Evolutionary conservation across 2,113 vertebrate species (phyloP).

Genomic region (Brienomyrus longianalis): DNA sequence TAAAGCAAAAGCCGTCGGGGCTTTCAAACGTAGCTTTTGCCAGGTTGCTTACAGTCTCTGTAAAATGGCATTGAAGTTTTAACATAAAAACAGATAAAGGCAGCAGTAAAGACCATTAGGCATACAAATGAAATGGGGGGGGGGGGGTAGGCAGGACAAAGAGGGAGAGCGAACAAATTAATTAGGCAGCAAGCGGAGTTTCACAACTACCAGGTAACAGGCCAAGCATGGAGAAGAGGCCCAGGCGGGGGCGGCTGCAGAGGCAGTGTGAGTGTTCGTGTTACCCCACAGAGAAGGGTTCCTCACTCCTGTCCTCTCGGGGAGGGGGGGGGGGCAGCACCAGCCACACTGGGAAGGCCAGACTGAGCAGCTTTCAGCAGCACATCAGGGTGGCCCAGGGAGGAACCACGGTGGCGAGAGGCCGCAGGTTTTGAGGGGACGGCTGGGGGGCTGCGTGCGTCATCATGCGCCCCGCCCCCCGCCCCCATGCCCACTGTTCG

Average conservation of each 20-base stretch:
- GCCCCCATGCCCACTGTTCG: background rate
- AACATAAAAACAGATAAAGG: background rate
- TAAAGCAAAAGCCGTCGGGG: background rate
- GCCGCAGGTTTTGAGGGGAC: background rate
- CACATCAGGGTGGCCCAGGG: background rate
- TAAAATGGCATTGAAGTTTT: background rate
- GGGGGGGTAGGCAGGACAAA: background rate
- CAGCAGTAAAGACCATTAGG: background rate
- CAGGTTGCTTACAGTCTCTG: background rate
- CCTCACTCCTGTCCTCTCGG: background rate
- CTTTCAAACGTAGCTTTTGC: background rate
- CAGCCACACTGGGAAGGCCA: conserved; percentile 5
- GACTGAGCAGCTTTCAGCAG: conserved; percentile 8
- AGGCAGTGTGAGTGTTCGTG: background rate
- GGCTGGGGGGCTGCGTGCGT: background rate
- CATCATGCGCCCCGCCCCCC: background rate
- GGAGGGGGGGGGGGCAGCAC: background rate
- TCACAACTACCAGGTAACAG: background rate
- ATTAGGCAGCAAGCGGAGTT: background rate
- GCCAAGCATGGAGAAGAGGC: background rate
- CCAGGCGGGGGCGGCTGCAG: background rate
- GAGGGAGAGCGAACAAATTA: background rate
- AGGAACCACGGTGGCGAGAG: background rate
- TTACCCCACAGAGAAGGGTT: background rate
- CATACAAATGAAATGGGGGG: background rate